phyloP scores from a whole-genome alignment of 2,888 invertebrate species.

The Aleiodes alternator region DNA sequence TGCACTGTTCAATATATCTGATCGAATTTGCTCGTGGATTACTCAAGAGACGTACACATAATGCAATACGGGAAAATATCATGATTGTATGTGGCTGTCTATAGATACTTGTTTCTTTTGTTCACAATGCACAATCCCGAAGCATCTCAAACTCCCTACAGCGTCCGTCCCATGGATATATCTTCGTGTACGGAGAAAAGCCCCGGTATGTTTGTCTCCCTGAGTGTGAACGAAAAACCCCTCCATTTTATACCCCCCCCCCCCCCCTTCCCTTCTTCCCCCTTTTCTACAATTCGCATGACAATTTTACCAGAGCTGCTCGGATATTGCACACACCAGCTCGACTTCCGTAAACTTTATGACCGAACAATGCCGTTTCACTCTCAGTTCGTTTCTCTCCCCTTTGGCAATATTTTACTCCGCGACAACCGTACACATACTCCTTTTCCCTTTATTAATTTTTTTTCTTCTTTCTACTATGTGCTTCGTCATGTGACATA shows the following conservation, averaged over 20 bases:
- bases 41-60: constrained; percentile 31
- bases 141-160: constrained; percentile 38
- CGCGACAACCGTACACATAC: constrained; percentile 34
- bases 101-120: not conserved
- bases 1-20: constrained; percentile 58
- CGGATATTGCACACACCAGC: constrained; percentile 56
- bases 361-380: constrained; percentile 58
- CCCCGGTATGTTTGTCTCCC: constrained; percentile 15
- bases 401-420: constrained; percentile 41
- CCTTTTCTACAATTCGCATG: constrained; percentile 43
- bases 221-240: constrained; percentile 15
- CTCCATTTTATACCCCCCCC: constrained; percentile 22
- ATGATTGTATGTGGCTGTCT: constrained; percentile 17
- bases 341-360: constrained; percentile 58
- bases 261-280: not conserved
- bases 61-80: constrained; percentile 38
- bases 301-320: constrained; percentile 56
- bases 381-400: constrained; percentile 47
- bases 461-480: constrained; percentile 13
- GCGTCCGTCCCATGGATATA: constrained; percentile 17
- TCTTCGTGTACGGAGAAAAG: not conserved
- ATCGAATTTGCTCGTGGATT: constrained; percentile 44
- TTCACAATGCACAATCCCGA: constrained; percentile 30
- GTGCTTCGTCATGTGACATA: constrained; percentile 4
- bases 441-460: constrained; percentile 29